A percentile compares a stretch with the other conserved stretches of the same genome.
Evolutionary conservation across 2,797 vertebrate genomes (phyloP).

Genomic region (Sciurus vulgaris): DNA sequence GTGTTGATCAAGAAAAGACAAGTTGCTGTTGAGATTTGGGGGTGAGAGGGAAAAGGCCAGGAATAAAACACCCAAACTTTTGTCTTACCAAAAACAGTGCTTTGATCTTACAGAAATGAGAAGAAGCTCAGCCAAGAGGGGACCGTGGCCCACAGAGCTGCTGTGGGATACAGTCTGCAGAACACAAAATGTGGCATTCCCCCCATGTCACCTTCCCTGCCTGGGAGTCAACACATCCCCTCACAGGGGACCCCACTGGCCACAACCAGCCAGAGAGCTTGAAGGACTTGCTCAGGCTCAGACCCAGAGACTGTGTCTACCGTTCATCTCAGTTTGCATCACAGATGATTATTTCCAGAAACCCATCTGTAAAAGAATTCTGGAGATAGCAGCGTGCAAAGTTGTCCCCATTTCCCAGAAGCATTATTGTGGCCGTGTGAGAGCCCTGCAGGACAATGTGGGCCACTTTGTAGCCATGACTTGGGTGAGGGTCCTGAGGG

Average conservation of each 20-base stretch:
- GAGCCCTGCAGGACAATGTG: not conserved
- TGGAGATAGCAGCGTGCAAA: not conserved
- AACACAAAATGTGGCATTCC: not conserved
- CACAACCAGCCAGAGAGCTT: not conserved
- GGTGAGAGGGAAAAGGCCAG: not conserved
- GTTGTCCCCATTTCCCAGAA: not conserved
- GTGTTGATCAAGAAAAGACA: constrained; percentile 48
- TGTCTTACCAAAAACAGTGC: not conserved
- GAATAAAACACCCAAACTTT: constrained; percentile 12
- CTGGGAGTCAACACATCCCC: not conserved
- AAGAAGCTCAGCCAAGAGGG: not conserved
- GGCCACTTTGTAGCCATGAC: not conserved
- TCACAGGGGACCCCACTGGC: not conserved
- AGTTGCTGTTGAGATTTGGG: constrained; percentile 6
- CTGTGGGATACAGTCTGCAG: not conserved
- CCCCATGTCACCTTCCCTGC: not conserved
- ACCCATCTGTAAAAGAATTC: constrained; percentile 2
- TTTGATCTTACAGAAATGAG: constrained; percentile 23
- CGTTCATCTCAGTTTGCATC: not conserved
- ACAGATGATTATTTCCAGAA: not conserved
- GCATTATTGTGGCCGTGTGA: not conserved
- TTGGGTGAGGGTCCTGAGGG: not conserved
- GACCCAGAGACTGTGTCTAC: not conserved
- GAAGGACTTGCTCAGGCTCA: not conserved
- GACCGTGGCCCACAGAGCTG: not conserved